phyloP scores from a whole-genome alignment of 2,113 vertebrate genomes.

The Oreochromis niloticus region DNA sequence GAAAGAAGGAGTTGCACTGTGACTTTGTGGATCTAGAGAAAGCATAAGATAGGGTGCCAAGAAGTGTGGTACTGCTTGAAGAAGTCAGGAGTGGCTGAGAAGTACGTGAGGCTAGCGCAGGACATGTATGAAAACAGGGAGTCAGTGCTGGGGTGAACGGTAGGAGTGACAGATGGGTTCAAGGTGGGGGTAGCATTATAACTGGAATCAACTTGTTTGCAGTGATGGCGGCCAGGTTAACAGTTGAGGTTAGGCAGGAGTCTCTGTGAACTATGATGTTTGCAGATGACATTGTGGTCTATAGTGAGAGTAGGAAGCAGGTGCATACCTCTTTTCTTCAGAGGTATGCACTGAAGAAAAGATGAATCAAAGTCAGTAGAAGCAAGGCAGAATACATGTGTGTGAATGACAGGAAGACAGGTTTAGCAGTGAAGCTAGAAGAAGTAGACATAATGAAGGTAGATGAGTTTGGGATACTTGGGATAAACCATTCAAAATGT shows the following conservation, averaged over 20 bases:
- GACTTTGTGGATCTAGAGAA: not conserved
- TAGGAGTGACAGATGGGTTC: not conserved
- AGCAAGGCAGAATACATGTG: not conserved
- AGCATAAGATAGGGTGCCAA: not conserved
- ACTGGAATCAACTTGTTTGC: not conserved
- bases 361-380: not conserved
- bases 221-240: not conserved
- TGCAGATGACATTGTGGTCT: not conserved
- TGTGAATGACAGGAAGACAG: not conserved
- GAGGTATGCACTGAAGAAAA: not conserved
- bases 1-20: not conserved
- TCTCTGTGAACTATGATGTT: not conserved
- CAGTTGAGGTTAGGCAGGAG: not conserved
- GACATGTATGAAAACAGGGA: not conserved
- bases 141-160: not conserved
- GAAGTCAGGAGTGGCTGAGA: not conserved
- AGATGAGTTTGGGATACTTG: not conserved
- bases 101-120: not conserved
- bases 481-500: not conserved
- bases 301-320: not conserved
- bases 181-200: not conserved
- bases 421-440: not conserved
- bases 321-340: not conserved
- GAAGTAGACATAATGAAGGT: not conserved
- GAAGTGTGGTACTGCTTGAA: not conserved